phyloP scores from a whole-genome alignment of 1,140 invertebrate species.

The Drosophila bocki region DNA sequence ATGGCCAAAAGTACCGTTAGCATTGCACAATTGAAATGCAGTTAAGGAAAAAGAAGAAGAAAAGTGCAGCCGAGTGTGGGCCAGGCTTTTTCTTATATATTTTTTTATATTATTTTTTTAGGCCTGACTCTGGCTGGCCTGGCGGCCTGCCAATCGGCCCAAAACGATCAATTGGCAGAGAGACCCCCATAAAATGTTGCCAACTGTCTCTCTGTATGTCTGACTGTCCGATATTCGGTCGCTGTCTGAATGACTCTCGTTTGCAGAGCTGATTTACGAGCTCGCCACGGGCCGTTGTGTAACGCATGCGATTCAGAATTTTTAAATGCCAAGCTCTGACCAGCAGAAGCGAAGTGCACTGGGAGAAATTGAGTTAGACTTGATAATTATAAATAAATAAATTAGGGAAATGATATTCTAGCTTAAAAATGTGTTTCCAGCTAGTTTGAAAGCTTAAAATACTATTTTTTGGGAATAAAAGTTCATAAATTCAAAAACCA shows the following conservation, averaged over 20 bases:
- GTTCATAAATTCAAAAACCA: neutral
- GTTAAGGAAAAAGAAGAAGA: conserved; percentile 54
- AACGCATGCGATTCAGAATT: conserved; percentile 84
- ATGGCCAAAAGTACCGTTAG: conserved; percentile 69
- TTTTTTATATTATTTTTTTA: conserved; percentile 21
- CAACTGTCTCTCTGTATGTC: conserved; percentile 44
- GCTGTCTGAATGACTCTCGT: conserved; percentile 72
- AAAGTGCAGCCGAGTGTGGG: conserved; percentile 60
- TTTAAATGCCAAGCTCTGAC: conserved; percentile 74
- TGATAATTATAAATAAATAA: neutral
- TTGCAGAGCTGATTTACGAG: conserved; percentile 81
- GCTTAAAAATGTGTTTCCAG: neutral
- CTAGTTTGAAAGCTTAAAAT: neutral
- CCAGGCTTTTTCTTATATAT: conserved; percentile 17
- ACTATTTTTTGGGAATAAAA: neutral
- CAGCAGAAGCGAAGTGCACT: conserved; percentile 49
- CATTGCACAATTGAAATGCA: conserved; percentile 81
- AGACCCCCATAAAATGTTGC: conserved; percentile 78
- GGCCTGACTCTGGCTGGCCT: conserved; percentile 26
- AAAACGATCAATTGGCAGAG: conserved; percentile 77
- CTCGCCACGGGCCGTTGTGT: conserved; percentile 82
- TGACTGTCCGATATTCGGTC: conserved; percentile 11
- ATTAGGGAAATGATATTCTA: neutral
- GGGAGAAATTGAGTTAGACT: neutral
- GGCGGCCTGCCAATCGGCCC: conserved; percentile 69